Base-by-base conservation (phyloP, 2,888 invertebrate species). In the Schizaphis graminum region DNA sequence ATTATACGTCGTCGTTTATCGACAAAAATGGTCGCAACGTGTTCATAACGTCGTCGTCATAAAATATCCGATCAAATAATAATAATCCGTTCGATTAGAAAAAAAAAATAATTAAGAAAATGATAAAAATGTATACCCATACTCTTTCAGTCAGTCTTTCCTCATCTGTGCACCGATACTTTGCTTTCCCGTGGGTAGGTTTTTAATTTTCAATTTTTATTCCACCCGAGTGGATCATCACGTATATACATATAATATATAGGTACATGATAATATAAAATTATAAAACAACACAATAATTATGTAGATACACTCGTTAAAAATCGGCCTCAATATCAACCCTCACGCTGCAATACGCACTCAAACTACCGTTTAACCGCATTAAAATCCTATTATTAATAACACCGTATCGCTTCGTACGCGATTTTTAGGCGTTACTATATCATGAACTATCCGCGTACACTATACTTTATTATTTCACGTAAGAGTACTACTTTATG, bases 341-440 rank as follows among this genome's bases (percentile, higher is more conserved):
- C 85, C 85, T 13, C 44, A 44, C 28, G 44, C 85, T 24, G 77
- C 77, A 35, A 13, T 21, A 35, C 67, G 7, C 8, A 7, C 35
- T 77, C 21, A 8, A 2, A 8, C 77, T 21, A 41, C 77, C 35
- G 77, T 41, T 77, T 35, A 77, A 77, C 77, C 77, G 10, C 77
- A 35, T 77, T 35, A 77, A 77, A 77, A 77, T 77, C 77, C 35
- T 77, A 77, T 77, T 35, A 77, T 77, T 77, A 77, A 8, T 77
- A 77, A 35, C 2, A 57, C 7, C 57, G 7, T 77, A 77, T 35
- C 77, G 7, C 41, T 41, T 61, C 61, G 28, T 8, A 44, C 21
- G 89, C 61, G 53, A 88, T 88, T 88, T 88, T 89, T 44, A 88
- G 53, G 53, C 61, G 44, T 44, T 77, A 77, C 21, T 77, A 77